Conservation (phyloP, 2,888 invertebrate species). For the Gastracanthus pulcherrimus region DNA sequence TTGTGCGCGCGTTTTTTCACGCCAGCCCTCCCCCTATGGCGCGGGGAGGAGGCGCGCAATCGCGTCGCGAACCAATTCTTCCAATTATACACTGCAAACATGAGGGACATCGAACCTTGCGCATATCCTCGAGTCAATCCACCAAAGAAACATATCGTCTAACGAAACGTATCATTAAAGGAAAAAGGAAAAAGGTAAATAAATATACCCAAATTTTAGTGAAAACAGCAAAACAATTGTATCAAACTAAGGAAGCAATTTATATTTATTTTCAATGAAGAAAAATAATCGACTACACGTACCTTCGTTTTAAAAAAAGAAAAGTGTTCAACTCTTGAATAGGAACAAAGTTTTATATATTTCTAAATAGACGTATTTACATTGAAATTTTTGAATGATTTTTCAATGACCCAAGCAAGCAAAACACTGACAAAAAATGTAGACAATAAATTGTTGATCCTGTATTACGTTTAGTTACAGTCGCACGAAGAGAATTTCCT, state of each 20-base stretch:
- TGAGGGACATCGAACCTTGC: conserved; percentile 58
- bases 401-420: too few relatives aligned
- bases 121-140: conserved; percentile 56
- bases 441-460: conserved; percentile 48
- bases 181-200: too few relatives aligned
- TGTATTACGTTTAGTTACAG: conserved; percentile 44
- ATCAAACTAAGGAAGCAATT: conserved; percentile 2
- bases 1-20: conserved; percentile 30
- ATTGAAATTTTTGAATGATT: conserved; percentile 53
- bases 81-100: conserved; percentile 46
- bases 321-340: conserved; percentile 32
- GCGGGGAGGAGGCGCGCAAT: not conserved
- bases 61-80: conserved; percentile 50
- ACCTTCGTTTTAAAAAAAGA: conserved; percentile 51
- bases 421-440: too few relatives aligned
- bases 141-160: conserved; percentile 56
- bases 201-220: conserved; percentile 36
- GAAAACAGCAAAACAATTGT: not conserved
- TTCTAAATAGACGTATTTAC: conserved; percentile 55
- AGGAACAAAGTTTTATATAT: conserved; percentile 55
- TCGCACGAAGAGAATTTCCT: conserved; percentile 24
- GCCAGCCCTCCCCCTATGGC: not conserved
- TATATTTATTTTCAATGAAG: conserved; percentile 42
- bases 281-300: conserved; percentile 32
- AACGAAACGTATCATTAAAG: conserved; percentile 32